phyloP scores from a whole-genome alignment of 1,140 invertebrate genomes.

The Bombus difficillimus region DNA sequence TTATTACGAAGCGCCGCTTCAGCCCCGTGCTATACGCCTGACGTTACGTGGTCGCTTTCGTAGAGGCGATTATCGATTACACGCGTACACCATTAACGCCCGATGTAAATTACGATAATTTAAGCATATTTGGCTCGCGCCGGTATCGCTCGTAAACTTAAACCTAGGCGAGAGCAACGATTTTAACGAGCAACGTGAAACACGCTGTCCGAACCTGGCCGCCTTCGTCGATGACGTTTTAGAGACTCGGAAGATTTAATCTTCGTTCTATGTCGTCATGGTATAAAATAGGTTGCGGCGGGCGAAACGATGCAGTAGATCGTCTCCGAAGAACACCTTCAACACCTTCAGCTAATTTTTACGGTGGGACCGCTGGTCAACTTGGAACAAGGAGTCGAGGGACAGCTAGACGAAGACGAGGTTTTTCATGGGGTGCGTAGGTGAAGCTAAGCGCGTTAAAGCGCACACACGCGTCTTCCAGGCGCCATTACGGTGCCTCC shows the following conservation, averaged over 20 bases:
- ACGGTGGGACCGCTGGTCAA: neutral
- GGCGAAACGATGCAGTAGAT: slow-evolving; percentile 11
- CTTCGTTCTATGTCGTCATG: no score
- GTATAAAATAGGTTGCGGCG: neutral
- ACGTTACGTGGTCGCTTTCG: slow-evolving; percentile 3
- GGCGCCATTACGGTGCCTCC: slow-evolving; percentile 63
- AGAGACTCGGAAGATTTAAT: slow-evolving; percentile 19
- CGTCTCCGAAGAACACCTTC: slow-evolving; percentile 21
- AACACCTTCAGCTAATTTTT: slow-evolving; percentile 30
- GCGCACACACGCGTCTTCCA: slow-evolving; percentile 53
- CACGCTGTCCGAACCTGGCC: no score
- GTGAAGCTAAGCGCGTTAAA: slow-evolving; percentile 55
- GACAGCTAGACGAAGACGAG: slow-evolving; percentile 35
- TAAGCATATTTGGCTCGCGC: neutral
- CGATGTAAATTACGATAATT: slow-evolving; percentile 43
- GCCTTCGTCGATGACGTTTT: neutral
- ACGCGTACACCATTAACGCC: slow-evolving; percentile 42
- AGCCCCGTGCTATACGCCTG: neutral
- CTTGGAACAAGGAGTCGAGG: neutral
- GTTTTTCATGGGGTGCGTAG: slow-evolving; percentile 61
- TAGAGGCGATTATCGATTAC: slow-evolving; percentile 40
- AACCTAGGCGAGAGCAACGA: neutral
- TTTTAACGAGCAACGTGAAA: neutral
- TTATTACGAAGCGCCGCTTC: slow-evolving; percentile 55
- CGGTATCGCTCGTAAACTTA: neutral